Evolutionary conservation across 2,888 invertebrate species (phyloP).

Genomic region (Cheilosia pagana): DNA sequence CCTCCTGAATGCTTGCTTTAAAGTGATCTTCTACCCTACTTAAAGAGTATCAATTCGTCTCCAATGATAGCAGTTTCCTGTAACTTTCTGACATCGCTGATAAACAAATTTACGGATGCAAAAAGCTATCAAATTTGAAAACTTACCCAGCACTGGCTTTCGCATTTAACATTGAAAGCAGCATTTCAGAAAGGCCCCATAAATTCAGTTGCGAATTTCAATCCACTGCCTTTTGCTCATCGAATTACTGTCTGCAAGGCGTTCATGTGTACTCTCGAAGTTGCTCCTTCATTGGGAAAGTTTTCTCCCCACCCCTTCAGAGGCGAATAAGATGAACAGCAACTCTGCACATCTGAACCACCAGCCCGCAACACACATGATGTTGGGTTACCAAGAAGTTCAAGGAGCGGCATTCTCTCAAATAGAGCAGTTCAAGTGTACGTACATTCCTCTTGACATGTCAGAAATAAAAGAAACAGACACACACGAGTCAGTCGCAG

Average conservation of each 20-base stretch:
- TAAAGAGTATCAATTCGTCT: too few species aligned
- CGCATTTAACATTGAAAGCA: background rate
- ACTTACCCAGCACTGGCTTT: too few species aligned
- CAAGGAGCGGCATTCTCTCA: too few species aligned
- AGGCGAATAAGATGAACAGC: background rate
- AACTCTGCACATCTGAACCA: background rate
- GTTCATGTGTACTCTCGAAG: conserved; percentile 21
- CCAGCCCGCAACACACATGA: background rate
- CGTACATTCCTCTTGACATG: too few species aligned
- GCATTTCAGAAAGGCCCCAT: background rate
- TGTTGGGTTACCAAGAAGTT: background rate
- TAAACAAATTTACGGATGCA: too few species aligned
- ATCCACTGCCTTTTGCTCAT: background rate
- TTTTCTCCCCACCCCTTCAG: conserved; percentile 12
- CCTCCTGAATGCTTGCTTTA: too few species aligned
- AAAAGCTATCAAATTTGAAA: too few species aligned
- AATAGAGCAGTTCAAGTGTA: too few species aligned
- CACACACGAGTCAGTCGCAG: background rate
- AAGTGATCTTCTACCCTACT: too few species aligned
- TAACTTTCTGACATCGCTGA: too few species aligned
- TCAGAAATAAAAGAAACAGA: too few species aligned
- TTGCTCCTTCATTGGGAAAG: conserved; percentile 14
- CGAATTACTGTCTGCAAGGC: conserved; percentile 1
- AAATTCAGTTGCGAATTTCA: conserved; percentile 4
- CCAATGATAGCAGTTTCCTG: too few species aligned